Evolutionary conservation across 92 coral and sea anemone genomes (phyloP), one percentile per base, ranked within the genome.

Genomic region (Nematostella vectensis): DNA sequence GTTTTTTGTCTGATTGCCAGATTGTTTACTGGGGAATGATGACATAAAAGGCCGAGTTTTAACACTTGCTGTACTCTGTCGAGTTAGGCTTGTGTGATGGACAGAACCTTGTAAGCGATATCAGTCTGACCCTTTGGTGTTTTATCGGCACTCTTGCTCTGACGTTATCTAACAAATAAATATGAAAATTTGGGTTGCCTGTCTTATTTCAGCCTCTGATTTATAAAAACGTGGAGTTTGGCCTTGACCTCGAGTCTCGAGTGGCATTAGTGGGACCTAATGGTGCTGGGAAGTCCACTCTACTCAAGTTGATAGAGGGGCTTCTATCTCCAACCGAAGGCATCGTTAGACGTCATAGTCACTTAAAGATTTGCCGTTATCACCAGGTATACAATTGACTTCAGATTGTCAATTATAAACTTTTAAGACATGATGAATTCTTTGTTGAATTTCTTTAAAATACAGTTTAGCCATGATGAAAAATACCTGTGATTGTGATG

Each of bases 381-480:
- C 98, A 91, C 57, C 98, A 91, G 98, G 98, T 91, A 72, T 21
- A n/a, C n/a, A n/a, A n/a, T n/a, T n/a, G n/a, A n/a, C n/a, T n/a
- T n/a, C n/a, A n/a, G n/a, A n/a, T 55, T 25, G 25, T 13, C 42
- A 10, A n/a, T 1, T 16, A 22, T 16, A 2, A 44, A 16, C 50
- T 0, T 44, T 16, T 47, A 24, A 24, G 15, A 4, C 15, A 8
- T 29, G 20, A 2, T 49, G 13, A 2, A 17, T 49, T 49, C 4
- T 23, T 49, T 49, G 4, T 3, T 17, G 11, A 3, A n/a, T 30
- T 55, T 25, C 28, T 21, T n/a, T n/a, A n/a, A n/a, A n/a, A n/a
- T n/a, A n/a, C n/a, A n/a, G n/a, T n/a, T n/a, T n/a, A n/a, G n/a
- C n/a, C n/a, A n/a, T n/a, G n/a, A n/a, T n/a, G n/a, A n/a, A n/a